A percentile compares a stretch with the other conserved stretches of the same genome.
phyloP scores from a whole-genome alignment of 2,797 vertebrate genomes.

The Microtus agrestis region DNA sequence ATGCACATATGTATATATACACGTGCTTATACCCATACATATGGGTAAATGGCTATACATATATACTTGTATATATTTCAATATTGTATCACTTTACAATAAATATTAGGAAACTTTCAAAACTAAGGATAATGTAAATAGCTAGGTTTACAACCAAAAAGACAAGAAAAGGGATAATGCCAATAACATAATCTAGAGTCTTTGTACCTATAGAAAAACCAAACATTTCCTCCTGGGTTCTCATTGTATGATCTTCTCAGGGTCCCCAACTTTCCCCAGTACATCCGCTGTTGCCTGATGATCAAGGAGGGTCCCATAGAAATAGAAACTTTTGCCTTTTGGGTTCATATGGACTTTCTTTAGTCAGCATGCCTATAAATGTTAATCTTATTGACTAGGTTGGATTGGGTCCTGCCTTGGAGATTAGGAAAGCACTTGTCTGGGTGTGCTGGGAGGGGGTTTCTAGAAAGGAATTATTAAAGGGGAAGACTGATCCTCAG shows the following conservation, averaged over 20 bases:
- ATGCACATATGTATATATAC: background rate
- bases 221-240: background rate
- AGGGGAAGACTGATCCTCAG: background rate
- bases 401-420: background rate
- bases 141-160: background rate
- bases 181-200: background rate
- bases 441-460: background rate
- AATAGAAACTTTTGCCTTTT: background rate
- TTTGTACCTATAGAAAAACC: background rate
- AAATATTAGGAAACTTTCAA: background rate
- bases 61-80: background rate
- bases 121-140: background rate
- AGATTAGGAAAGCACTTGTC: too few relatives aligned
- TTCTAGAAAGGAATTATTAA: background rate
- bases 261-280: background rate
- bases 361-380: background rate
- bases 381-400: background rate
- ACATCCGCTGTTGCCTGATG: background rate
- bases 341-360: background rate
- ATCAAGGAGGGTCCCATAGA: background rate
- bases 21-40: background rate
- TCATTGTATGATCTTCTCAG: background rate
- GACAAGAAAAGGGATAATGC: background rate
- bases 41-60: background rate
- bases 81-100: background rate